Conservation (phyloP, 2,113 vertebrate genomes). For the Fulmarus glacialis region DNA sequence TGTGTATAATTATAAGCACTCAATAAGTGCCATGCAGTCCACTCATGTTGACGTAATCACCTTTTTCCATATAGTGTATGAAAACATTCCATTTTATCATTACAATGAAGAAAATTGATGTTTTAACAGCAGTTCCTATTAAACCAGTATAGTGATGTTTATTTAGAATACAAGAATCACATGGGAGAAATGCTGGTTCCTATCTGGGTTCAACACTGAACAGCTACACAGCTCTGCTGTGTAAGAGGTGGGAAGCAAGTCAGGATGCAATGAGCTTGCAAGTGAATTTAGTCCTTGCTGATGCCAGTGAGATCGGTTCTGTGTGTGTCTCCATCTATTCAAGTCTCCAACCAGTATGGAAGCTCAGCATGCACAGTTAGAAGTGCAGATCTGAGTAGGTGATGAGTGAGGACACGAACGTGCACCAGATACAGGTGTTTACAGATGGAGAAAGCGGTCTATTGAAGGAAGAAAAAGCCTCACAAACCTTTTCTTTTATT, state of each 20-base stretch:
- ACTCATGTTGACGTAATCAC: neutral
- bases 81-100: neutral
- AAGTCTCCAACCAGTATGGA: fast-evolving
- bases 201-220: neutral
- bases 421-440: neutral
- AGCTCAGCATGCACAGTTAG: neutral
- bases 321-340: neutral
- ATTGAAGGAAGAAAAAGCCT: neutral
- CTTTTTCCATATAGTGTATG: neutral
- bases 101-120: neutral
- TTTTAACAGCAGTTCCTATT: neutral
- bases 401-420: neutral
- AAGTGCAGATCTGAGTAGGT: neutral
- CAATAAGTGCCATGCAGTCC: neutral
- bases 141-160: neutral
- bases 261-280: neutral
- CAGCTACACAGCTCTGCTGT: neutral
- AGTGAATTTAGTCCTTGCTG: neutral
- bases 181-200: neutral
- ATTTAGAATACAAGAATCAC: neutral
- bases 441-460: neutral
- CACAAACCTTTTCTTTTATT: neutral
- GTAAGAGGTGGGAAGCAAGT: neutral
- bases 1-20: neutral
- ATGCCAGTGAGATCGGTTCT: neutral